A percentile compares a stretch with the other conserved stretches of the same genome.
Evolutionary conservation across 2,888 invertebrate genomes (phyloP).

Genomic region (Gonocerus acuteangulatus): DNA sequence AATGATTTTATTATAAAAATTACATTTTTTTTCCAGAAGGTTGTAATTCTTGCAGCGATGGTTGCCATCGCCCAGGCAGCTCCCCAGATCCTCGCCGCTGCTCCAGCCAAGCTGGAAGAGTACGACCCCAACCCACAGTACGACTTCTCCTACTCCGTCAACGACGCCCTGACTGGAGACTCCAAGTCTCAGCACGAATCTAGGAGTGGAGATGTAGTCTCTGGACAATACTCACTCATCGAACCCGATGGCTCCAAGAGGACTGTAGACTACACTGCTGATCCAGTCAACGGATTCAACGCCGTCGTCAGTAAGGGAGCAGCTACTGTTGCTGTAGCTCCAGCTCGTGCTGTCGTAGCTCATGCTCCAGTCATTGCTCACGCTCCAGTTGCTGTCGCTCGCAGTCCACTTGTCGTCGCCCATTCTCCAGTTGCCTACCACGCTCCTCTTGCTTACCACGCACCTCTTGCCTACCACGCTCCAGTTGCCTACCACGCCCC

Average conservation of each 20-base stretch:
- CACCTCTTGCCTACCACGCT: not conserved
- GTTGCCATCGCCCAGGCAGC: constrained; percentile 10
- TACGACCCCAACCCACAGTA: constrained; percentile 37
- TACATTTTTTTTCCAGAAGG: constrained; percentile 13
- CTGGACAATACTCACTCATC: constrained; percentile 40
- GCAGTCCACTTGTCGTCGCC: constrained; percentile 30
- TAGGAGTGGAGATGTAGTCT: constrained; percentile 41
- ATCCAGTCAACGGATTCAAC: constrained; percentile 36
- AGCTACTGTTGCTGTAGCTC: constrained; percentile 9
- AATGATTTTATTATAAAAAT: too few species aligned
- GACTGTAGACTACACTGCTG: constrained; percentile 38
- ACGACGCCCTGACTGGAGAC: constrained; percentile 40
- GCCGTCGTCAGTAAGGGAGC: constrained; percentile 39
- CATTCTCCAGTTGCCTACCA: constrained; percentile 1
- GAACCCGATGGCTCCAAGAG: constrained; percentile 29
- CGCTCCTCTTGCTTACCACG: not conserved
- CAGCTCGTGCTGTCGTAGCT: too few species aligned
- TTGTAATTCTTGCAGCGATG: constrained; percentile 7
- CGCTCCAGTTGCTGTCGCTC: constrained; percentile 37
- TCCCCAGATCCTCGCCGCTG: constrained; percentile 17
- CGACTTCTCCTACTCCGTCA: constrained; percentile 38
- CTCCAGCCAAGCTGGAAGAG: constrained; percentile 35
- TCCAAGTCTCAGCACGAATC: constrained; percentile 41
- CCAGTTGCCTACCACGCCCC: constrained; percentile 13
- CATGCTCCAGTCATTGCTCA: not conserved